Conservation (phyloP, 2,888 invertebrate genomes). For the Cheilosia vulpina region DNA sequence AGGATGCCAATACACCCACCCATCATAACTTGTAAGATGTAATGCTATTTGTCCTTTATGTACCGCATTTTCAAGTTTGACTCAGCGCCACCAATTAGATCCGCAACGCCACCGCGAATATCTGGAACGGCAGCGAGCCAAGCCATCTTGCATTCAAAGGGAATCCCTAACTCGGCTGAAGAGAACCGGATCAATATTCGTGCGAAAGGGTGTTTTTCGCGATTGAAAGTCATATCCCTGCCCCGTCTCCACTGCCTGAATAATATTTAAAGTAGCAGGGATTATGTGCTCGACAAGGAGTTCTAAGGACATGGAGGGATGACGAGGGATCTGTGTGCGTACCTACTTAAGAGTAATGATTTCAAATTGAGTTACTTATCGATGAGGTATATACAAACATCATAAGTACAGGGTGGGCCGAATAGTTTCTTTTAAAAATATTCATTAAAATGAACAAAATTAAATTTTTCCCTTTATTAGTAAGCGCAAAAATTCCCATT, state of each 20-base stretch:
- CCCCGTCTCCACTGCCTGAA: neutral
- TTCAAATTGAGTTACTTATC: neutral
- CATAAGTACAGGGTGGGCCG: no score
- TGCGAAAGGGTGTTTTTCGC: neutral
- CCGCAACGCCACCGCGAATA: neutral
- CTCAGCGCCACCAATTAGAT: neutral
- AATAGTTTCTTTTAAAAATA: no score
- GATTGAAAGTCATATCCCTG: neutral
- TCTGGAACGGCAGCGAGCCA: neutral
- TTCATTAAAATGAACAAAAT: no score
- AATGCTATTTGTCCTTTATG: neutral
- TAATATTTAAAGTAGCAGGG: neutral
- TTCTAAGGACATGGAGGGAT: neutral
- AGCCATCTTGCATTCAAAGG: neutral
- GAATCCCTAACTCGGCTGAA: neutral
- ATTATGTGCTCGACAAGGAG: no score
- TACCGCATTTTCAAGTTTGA: neutral
- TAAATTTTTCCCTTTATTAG: no score
- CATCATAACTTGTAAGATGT: neutral
- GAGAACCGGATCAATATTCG: slow-evolving; percentile 1
- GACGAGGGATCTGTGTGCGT: neutral
- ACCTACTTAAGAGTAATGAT: neutral
- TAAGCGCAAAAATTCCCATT: no score
- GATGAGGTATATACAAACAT: no score
- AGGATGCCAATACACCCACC: neutral